Evolutionary conservation across 2,888 invertebrate species (phyloP).

Genomic region (Halictus ligatus): DNA sequence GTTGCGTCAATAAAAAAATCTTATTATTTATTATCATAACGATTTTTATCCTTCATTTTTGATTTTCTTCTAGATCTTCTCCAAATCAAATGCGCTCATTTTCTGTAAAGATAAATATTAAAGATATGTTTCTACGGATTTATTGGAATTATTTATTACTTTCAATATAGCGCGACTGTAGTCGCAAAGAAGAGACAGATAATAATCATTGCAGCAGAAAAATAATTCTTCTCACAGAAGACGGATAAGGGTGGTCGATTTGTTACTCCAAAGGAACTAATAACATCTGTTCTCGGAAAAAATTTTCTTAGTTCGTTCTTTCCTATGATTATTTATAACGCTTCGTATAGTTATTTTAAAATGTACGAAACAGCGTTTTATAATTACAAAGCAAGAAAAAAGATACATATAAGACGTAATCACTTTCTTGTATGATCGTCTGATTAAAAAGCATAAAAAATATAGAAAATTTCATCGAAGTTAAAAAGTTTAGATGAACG

Average conservation of each 20-base stretch:
- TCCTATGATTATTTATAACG: neutral
- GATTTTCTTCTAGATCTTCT: neutral
- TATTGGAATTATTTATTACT: neutral
- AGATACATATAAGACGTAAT: neutral
- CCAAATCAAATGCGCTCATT: neutral
- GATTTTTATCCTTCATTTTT: neutral
- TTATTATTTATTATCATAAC: neutral
- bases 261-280: neutral
- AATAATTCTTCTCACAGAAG: neutral
- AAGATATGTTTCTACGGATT: neutral
- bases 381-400: neutral
- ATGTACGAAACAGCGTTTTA: neutral
- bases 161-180: neutral
- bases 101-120: neutral
- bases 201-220: neutral
- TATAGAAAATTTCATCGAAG: neutral
- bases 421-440: neutral
- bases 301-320: neutral
- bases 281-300: neutral
- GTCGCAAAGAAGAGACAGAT: neutral
- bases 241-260: neutral
- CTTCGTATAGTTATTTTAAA: neutral
- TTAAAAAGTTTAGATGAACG: neutral
- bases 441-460: neutral
- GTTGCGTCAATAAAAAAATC: no score